phyloP scores from a whole-genome alignment of 2,113 vertebrate species.

The Vulpes lagopus region DNA sequence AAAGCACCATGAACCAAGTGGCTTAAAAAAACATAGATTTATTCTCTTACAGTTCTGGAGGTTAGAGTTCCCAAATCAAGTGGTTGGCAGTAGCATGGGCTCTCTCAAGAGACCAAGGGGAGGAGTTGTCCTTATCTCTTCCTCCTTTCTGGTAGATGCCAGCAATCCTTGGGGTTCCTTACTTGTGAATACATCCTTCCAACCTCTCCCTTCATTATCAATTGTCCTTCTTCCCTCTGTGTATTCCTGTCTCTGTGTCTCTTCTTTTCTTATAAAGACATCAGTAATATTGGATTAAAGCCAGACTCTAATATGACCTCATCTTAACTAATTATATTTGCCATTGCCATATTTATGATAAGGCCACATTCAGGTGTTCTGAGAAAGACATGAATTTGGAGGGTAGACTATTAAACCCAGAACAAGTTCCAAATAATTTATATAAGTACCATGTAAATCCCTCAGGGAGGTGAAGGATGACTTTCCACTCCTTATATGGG shows the following conservation, averaged over 20 bases:
- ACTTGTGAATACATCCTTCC: neutral
- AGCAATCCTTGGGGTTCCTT: neutral
- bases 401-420: neutral
- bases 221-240: neutral
- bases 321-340: neutral
- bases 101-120: neutral
- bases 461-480: neutral
- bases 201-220: neutral
- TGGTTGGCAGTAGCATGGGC: neutral
- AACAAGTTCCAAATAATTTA: neutral
- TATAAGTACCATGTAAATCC: neutral
- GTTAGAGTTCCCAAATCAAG: neutral
- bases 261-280: neutral
- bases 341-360: neutral
- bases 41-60: neutral
- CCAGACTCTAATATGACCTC: neutral
- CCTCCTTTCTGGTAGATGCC: neutral
- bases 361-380: neutral
- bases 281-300: neutral
- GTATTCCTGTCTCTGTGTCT: neutral
- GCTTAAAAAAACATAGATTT: neutral
- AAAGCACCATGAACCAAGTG: neutral
- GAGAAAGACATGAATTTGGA: neutral
- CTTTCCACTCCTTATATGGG: neutral
- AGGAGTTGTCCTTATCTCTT: neutral